Base-by-base conservation (phyloP, 2,888 invertebrate species). In the Synanthedon andrenaeformis region DNA sequence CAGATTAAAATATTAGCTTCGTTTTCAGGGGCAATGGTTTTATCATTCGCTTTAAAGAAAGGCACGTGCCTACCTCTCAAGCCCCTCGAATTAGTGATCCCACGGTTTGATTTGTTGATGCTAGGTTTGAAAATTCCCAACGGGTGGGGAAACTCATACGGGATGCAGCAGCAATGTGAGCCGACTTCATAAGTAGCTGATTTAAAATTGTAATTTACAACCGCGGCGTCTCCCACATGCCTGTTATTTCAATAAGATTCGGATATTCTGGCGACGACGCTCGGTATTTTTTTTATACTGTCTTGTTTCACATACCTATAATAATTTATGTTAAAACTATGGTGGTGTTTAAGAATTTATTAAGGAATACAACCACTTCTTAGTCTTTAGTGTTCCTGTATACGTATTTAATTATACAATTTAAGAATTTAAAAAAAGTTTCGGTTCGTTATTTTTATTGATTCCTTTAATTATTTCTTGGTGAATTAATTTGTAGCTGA, bases 161-260 rank as follows among this genome's bases (percentile, higher is more conserved):
- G 61, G 50, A 51, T 71, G 71, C 72, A 73, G 66, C 67, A 69
- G 66, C 63, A 64, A 57, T 65, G 69, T 63, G 69, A 52, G 66
- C 62, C 56, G 71, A 73, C 70, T 74, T 64, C 58, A 60, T 66
- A 72, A 75, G 69, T 51, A 17, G 66, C 65, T 74, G 60, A 76
- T 79, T 76, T 79, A 70, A 77, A 77, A 76, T 76, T 78, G 74
- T 77, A 78, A 79, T 77, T 67, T 66, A 64, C 64, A 62, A 62
- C 58, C 61, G 51, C 41, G 48, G 42, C 52, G 59, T 58, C 59
- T 59, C 60, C 56, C 58, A 28, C 52, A 55, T 52, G 17, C 49
- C 17, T 49, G 49, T 49, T 49, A 49, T 49, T 49, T 17, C 49
- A 49, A 49, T 49, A 49, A 49, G 49, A 49, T 49, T 49, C 11